Evolutionary conservation across 2,797 vertebrate genomes (phyloP), one percentile per base, ranked within the genome.

Genomic region (Protonibea diacanthus): DNA sequence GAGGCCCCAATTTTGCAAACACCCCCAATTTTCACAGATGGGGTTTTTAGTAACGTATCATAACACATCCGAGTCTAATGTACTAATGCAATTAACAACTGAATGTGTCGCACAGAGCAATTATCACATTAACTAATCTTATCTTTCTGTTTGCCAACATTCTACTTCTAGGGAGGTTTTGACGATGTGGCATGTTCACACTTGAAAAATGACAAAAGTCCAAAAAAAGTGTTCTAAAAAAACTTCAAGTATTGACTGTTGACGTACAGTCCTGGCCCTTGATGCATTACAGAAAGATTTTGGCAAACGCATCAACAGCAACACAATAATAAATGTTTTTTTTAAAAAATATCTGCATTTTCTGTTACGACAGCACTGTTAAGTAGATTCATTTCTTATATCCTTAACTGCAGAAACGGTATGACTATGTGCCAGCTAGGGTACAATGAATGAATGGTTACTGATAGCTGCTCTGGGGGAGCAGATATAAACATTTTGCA

Each of bases 71-170:
- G 10, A 14, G 29, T 29, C n/a, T 33, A 10, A 21, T 49, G 40
- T 14, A 18, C 42, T 25, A 15, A 59, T 21, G n/a, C 67, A 48
- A 2, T 38, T 23, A 38, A 63, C 33, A 58, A 20, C 45, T 47
- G 51, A 76, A 38, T 29, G 52, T 58, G 62, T 47, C 64, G n/a
- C 21, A 52, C 5, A 42, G 17, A 38, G 44, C 20, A 61, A 33
- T 57, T 23, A 55, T 38, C 58, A 74, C 29, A 68, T 29, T 20
- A 29, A 56, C 20, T 38, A 6, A 27, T 69, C n/a, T 57, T 33
- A 40, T 12, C 8, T 40, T 25, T 62, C 13, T 61, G 15, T 4
- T 55, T n/a, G 11, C 23, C 20, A 20, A 23, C 13, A 13, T 9
- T 23, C 3, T 18, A 14, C 33, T 12, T 45, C 18, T 18, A 25